A percentile compares a stretch with the other conserved stretches of the same genome.
Conservation (phyloP, 2,797 vertebrate species). For the Liasis olivaceus region DNA sequence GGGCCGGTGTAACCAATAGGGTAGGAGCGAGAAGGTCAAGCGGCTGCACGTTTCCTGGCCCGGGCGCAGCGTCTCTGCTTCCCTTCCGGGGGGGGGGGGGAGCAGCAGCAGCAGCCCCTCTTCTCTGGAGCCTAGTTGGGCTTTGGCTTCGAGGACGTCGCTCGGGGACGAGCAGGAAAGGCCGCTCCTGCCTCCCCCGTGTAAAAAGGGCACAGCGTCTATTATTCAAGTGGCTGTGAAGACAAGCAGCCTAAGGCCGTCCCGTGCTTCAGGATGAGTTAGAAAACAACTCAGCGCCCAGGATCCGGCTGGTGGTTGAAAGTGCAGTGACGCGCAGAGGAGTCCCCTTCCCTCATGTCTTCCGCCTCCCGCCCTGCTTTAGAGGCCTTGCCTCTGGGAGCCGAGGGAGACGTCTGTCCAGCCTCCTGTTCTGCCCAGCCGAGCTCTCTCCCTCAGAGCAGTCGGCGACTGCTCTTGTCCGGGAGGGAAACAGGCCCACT, state of each 20-base stretch:
- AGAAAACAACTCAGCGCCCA: background rate
- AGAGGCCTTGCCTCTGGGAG: background rate
- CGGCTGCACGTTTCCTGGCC: too few species aligned
- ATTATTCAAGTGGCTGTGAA: background rate
- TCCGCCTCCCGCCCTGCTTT: background rate
- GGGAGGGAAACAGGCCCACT: background rate
- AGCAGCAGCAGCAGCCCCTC: background rate
- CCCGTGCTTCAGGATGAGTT: too few species aligned
- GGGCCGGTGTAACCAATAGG: background rate
- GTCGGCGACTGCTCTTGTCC: background rate
- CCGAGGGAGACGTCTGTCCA: too few species aligned
- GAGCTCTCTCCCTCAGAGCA: background rate
- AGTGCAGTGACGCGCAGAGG: too few species aligned
- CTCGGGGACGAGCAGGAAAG: too few species aligned
- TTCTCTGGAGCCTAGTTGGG: too few species aligned
- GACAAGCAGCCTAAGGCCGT: background rate
- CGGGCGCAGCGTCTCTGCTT: conserved; percentile 45
- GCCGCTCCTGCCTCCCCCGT: background rate
- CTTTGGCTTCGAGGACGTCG: too few species aligned
- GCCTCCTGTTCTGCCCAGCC: background rate
- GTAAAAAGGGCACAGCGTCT: background rate
- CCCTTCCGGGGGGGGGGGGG: background rate
- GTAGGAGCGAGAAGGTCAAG: background rate
- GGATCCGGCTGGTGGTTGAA: background rate
- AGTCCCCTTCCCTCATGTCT: background rate